Base-by-base conservation (phyloP, 2,113 vertebrate species). In the Sander lucioperca region DNA sequence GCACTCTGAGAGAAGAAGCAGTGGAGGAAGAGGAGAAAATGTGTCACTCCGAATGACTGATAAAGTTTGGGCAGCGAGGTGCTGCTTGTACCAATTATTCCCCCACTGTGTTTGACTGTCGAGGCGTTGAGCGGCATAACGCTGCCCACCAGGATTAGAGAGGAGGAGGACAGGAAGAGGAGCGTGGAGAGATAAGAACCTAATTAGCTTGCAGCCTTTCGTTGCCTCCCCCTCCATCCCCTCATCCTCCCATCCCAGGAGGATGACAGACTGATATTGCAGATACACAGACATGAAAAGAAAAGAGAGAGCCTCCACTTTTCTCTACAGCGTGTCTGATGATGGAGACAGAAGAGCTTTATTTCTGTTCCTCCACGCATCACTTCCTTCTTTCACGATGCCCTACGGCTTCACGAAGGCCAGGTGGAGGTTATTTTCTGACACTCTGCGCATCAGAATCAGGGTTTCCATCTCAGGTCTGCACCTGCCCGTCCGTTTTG, bases 131-230 rank as follows among this genome's bases (percentile, higher is more conserved):
- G 83, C 83, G 54, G 90, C 89, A 87, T 83, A 82, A 88, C 77
- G 78, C 86, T 92, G 89, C 91, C 85, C 88, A 77, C 68, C 75
- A 89, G 89, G 89, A 93, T 94, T 94, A 92, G 84, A 91, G 89
- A 91, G 84, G 87, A 88, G 86, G 87, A 89, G 82, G 86, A 90
- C 78, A 78, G 90, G 79, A 90, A 84, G 86, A 86, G 89, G 85
- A 91, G 86, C 85, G 53, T 33, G 66, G 62, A 85, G 74, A 89
- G 93, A 94, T 94, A 95, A 95, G 89, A 89, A 93, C 84, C 93
- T 93, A 94, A 95, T 95, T 95, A 94, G 88, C 89, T 83, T 16
- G 69, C 89, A 88, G 85, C 83, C 90, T 89, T 88, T 91, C 48
- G 58, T 69, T n/a, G 56, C 86, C 82, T 82, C 83, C 84, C 66